These are phyloP conservation scores for Aphelenchoides fujianensis DNA, from an alignment of 1,140 invertebrate genomes.

Conservation along the genomic window DNA sequence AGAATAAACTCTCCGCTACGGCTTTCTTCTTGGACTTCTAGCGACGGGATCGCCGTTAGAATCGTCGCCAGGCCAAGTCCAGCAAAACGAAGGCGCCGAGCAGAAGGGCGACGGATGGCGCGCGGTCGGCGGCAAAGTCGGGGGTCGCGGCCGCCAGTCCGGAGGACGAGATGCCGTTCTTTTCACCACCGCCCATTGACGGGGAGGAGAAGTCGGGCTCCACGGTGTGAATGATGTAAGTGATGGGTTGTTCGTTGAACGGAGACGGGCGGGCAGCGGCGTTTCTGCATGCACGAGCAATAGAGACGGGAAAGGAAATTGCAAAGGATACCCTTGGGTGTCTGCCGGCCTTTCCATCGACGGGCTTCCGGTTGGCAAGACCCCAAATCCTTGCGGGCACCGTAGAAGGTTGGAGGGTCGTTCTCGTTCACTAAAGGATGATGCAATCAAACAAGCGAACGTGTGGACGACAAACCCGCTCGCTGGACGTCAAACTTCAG, in stretches of 20 bases:
- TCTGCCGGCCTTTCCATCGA: not conserved
- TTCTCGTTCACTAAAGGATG: too few relatives aligned
- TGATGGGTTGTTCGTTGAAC: conserved; percentile 7
- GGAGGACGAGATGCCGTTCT: not conserved
- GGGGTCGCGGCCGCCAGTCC: not conserved
- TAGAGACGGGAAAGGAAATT: too few relatives aligned
- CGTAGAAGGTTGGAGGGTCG: too few relatives aligned
- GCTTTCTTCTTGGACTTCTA: too few relatives aligned
- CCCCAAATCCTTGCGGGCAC: not conserved
- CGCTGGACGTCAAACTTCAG: conserved; percentile 47
- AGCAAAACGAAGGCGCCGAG: not conserved
- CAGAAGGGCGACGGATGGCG: not conserved
- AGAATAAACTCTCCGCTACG: too few relatives aligned
- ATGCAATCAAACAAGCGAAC: too few relatives aligned
- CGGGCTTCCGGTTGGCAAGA: not conserved
- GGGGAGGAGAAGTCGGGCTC: conserved; percentile 18
- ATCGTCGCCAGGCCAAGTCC: conserved; percentile 3
- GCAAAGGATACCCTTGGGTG: not conserved
- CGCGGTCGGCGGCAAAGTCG: not conserved
- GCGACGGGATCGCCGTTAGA: too few relatives aligned
- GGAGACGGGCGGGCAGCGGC: not conserved
- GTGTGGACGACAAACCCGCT: not conserved
- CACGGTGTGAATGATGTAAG: conserved; percentile 36
- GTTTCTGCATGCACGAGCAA: too few relatives aligned
- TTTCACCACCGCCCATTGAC: not conserved